These are phyloP conservation scores for Aphelinus certus DNA, from an alignment of 1,140 invertebrate genomes.

Conservation along the genomic window DNA sequence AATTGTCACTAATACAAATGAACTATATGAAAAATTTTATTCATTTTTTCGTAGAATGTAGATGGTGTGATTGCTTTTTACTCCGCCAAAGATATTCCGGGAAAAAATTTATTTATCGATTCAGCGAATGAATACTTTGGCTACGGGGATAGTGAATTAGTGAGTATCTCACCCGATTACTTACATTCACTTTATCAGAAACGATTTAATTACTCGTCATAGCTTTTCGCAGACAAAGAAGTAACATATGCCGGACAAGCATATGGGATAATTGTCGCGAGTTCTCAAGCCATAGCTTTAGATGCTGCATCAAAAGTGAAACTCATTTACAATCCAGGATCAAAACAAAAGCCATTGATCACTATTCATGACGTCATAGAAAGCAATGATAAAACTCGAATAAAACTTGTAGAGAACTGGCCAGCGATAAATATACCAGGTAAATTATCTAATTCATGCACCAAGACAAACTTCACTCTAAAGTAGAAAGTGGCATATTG, in stretches of 20 bases:
- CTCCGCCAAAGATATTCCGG: constrained; percentile 80
- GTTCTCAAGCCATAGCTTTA: constrained; percentile 69
- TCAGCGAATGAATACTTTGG: constrained; percentile 31
- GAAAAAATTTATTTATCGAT: constrained; percentile 70
- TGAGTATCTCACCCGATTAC: not conserved
- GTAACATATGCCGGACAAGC: constrained; percentile 77
- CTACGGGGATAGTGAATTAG: constrained; percentile 55
- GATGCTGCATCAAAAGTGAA: constrained; percentile 73
- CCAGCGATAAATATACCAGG: not conserved
- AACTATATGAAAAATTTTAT: no score
- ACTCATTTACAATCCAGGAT: constrained; percentile 69
- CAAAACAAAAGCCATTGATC: constrained; percentile 66
- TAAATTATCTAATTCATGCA: no score
- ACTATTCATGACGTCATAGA: constrained; percentile 71
- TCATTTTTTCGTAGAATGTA: constrained; percentile 62
- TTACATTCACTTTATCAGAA: not conserved
- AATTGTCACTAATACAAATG: no score
- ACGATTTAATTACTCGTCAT: constrained; percentile 24
- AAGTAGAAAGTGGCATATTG: no score
- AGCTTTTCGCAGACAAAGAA: constrained; percentile 65
- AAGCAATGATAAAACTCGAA: constrained; percentile 55
- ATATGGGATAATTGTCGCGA: constrained; percentile 76
- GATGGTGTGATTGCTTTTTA: constrained; percentile 78
- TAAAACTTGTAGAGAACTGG: constrained; percentile 46
- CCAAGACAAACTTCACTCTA: no score